Conservation (phyloP, 2,797 vertebrate species). For the Acanthiza pusilla region DNA sequence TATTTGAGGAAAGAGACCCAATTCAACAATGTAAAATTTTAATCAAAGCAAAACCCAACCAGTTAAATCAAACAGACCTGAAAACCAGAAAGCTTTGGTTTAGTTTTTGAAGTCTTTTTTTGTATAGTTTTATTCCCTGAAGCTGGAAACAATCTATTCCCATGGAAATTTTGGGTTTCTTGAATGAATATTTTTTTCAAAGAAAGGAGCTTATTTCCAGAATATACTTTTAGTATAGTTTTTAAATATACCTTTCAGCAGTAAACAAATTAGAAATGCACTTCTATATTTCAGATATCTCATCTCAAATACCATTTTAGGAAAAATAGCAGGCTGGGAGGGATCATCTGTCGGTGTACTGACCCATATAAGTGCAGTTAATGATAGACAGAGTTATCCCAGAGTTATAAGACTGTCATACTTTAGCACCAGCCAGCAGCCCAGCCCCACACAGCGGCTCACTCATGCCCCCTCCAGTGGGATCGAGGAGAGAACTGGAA, state of each 20-base stretch:
- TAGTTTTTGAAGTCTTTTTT: background rate
- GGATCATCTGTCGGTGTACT: background rate
- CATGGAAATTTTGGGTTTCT: background rate
- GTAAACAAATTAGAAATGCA: background rate
- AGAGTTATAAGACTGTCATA: background rate
- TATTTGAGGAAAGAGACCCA: background rate
- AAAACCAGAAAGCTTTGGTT: background rate
- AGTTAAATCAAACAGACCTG: background rate
- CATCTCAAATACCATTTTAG: background rate
- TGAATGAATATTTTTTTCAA: background rate
- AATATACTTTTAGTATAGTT: background rate
- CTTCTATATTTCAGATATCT: background rate
- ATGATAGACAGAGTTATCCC: rapidly evolving
- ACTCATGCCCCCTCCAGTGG: too few species aligned
- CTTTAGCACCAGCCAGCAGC: background rate
- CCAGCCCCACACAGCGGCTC: background rate
- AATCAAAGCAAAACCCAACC: background rate
- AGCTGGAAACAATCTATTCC: background rate
- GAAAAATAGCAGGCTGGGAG: background rate
- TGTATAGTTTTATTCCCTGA: background rate
- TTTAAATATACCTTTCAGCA: background rate
- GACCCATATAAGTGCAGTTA: rapidly evolving
- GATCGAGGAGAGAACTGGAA: rapidly evolving
- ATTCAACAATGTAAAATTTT: background rate
- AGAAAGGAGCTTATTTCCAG: background rate